These are phyloP conservation scores for Crotalus viridis DNA, from an alignment of 2,113 vertebrate genomes.

Conservation along the genomic window DNA sequence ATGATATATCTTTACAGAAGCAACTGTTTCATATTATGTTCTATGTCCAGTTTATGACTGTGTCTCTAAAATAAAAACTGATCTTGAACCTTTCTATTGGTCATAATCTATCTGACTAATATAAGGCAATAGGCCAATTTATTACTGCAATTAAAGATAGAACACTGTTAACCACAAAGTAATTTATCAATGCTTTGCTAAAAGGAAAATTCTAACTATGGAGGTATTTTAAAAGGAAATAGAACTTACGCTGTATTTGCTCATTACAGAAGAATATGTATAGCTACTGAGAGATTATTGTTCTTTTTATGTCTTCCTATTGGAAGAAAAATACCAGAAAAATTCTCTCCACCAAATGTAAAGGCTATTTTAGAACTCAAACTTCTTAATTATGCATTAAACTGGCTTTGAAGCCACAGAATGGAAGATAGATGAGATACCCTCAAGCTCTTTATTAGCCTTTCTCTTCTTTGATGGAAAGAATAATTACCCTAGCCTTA, in stretches of 20 bases:
- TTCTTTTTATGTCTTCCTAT: constrained; percentile 52
- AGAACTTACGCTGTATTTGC: constrained; percentile 32
- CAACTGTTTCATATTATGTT: neutral
- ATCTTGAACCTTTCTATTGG: neutral
- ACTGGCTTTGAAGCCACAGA: constrained; percentile 47
- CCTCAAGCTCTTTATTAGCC: constrained; percentile 56
- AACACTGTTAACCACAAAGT: neutral
- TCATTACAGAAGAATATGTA: constrained; percentile 46
- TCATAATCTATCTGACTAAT: neutral
- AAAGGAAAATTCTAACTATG: neutral
- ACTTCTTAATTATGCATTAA: constrained; percentile 65
- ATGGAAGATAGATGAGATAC: constrained; percentile 6
- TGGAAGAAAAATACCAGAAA: constrained; percentile 53
- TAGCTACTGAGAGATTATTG: constrained; percentile 55
- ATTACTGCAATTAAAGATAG: neutral
- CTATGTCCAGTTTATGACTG: neutral
- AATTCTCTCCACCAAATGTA: neutral
- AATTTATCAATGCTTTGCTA: constrained; percentile 14
- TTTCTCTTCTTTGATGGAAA: constrained; percentile 50
- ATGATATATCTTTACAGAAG: neutral
- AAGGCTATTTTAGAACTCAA: constrained; percentile 51
- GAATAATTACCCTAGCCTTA: constrained; percentile 57
- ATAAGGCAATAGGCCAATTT: neutral
- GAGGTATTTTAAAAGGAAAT: neutral
- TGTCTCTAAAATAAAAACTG: neutral